Base-by-base conservation (phyloP, 2,888 invertebrate species). In the Brachyptera risi region DNA sequence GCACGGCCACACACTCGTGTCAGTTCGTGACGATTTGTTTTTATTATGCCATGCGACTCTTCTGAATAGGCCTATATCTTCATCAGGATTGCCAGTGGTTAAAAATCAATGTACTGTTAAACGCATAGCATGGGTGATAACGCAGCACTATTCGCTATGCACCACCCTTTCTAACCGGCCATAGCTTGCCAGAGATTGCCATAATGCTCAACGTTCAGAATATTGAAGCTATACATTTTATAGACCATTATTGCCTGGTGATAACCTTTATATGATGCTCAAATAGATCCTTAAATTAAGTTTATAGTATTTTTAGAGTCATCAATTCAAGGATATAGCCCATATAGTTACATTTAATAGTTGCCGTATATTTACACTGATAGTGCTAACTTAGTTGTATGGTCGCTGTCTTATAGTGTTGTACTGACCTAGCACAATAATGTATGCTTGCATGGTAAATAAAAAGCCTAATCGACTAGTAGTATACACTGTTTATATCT, bases 221-320 rank as follows among this genome's bases (percentile, higher is more conserved):
- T 44, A 44, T 44, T 44, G 44, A 44, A 19, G 13, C 5, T 17
- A 44, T 44, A 44, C 4, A 54, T 54, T 35, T 51, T 31, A 54
- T 54, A 35, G 54, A 35, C 54, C 54, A 35, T 54, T 54, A 54
- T 54, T 35, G 23, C 35, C 21, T 54, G 37, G 54, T 23, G 35
- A 37, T 54, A 54, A 54, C 27, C 35, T 54, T 54, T 54, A 54
- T 54, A 37, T 54, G 54, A 54, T 54, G 54, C 37, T 54, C 54
- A 37, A 54, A 54, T 54, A 35, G 54, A 35, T 54, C 35, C 54
- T 54, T 54, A 54, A 54, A 54, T 54, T 54, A 54, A 54, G 54
- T 54, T 54, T 54, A 54, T 54, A 54, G 54, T 54, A 37, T 54
- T 47, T 54, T 54, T 54, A 35, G 31, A 54, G 54, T 54, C 54